Evolutionary conservation across 2,113 vertebrate species (phyloP).

Genomic region (Saccopteryx leptura): DNA sequence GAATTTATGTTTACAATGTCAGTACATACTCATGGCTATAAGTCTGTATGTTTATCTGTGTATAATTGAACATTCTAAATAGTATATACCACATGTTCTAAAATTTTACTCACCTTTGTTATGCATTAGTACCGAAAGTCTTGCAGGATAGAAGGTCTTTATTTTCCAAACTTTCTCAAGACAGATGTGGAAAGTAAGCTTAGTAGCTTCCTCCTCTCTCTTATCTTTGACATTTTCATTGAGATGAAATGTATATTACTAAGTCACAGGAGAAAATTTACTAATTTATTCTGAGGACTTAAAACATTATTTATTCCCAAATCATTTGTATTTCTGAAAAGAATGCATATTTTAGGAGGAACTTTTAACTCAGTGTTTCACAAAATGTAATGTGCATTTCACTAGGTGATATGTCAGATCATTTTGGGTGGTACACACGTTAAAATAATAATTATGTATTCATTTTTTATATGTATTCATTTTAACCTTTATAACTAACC

Average conservation of each 20-base stretch:
- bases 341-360: background rate
- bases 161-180: slow-evolving; percentile 32
- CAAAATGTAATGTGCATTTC: background rate
- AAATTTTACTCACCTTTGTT: background rate
- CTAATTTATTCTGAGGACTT: background rate
- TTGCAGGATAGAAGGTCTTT: background rate
- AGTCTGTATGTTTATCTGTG: background rate
- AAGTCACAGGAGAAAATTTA: background rate
- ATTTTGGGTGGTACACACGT: background rate
- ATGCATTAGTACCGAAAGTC: background rate
- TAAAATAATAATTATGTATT: background rate
- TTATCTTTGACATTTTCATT: background rate
- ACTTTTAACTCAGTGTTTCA: background rate
- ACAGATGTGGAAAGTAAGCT: background rate
- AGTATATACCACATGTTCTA: background rate
- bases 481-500: background rate
- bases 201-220: background rate
- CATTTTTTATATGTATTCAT: background rate
- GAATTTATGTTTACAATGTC: background rate
- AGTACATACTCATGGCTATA: background rate
- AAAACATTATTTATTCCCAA: background rate
- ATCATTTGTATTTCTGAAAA: slow-evolving; percentile 17
- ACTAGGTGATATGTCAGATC: background rate
- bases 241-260: background rate
- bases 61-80: background rate